Base-by-base conservation (phyloP, 2,797 vertebrate genomes). In the Spondyliosoma cantharus region DNA sequence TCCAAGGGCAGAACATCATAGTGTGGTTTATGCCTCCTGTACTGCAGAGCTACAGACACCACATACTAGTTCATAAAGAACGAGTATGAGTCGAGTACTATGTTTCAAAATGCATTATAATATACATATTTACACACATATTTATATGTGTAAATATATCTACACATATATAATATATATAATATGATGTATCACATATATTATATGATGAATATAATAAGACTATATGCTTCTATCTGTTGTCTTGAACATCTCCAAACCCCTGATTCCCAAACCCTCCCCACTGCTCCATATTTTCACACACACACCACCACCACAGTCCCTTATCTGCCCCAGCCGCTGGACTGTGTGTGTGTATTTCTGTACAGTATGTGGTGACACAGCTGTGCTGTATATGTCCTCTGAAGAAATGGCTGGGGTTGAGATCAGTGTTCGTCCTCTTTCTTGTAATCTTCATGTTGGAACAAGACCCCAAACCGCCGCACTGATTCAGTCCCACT, bases 381-480 rank as follows among this genome's bases (percentile, higher is more conserved):
- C 64, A 6, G 17, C 54, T 79, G 81, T 86, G 69, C 62, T 82
- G 84, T 87, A 86, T 86, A 86, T 82, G 75, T 80, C 83, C 86
- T 84, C 80, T 90, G 83, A 86, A 90, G 85, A 85, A 83, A 85
- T 74, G 82, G 74, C 65, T 77, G 74, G 67, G 65, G 48, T 81
- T 68, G 50, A 74, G 22, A 67, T 80, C 52, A 84, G 32, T 13
- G 14, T n/a, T 42, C 37, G 49, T 63, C 46, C 37, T 64, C 52
- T 7, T n/a, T n/a, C 60, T n/a, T 49, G 22, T 80, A 37, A 63
- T 49, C 6, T 45, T 74, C 1, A 24, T 73, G 27, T 53, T 71
- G 49, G 25, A 75, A 60, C 15, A 46, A 43, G 19, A 54, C 29
- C 24, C n/a, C 22, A 64, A 37, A 46, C 29, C 29, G 76, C 42